Conservation (phyloP, 2,888 invertebrate genomes). For the Troides helena region DNA sequence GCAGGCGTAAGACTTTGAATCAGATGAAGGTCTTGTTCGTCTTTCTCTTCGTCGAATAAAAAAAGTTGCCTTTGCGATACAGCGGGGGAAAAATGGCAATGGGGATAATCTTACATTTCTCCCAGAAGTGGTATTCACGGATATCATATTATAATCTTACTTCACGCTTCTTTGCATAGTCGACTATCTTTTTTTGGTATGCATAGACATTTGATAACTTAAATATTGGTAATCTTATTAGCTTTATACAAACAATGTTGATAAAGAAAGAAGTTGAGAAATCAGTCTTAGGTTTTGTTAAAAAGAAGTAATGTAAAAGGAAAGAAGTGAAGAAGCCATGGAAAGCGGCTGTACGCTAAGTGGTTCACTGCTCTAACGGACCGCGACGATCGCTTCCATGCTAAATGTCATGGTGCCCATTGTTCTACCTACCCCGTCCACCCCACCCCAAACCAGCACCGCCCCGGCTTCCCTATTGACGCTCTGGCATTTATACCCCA, state of each 20-base stretch:
- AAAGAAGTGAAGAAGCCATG: conserved; percentile 55
- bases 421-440: conserved; percentile 60
- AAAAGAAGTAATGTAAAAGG: conserved; percentile 25
- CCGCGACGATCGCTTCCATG: conserved; percentile 78
- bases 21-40: too few relatives aligned
- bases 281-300: background rate
- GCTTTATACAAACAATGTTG: background rate
- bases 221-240: too few relatives aligned
- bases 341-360: conserved; percentile 65
- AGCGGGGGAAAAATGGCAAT: background rate
- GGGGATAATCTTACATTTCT: too few relatives aligned
- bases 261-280: background rate
- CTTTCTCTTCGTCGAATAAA: too few relatives aligned
- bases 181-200: too few relatives aligned
- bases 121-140: too few relatives aligned
- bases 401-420: conserved; percentile 79
- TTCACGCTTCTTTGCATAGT: too few relatives aligned
- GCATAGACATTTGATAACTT: too few relatives aligned
- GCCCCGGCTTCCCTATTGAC: conserved; percentile 56
- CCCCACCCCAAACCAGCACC: conserved; percentile 46
- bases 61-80: too few relatives aligned
- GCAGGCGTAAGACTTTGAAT: too few relatives aligned
- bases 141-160: too few relatives aligned
- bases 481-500: conserved; percentile 69
- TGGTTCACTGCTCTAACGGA: conserved; percentile 68